Base-by-base conservation (phyloP, 2,797 vertebrate species). In the Hirundo rustica region DNA sequence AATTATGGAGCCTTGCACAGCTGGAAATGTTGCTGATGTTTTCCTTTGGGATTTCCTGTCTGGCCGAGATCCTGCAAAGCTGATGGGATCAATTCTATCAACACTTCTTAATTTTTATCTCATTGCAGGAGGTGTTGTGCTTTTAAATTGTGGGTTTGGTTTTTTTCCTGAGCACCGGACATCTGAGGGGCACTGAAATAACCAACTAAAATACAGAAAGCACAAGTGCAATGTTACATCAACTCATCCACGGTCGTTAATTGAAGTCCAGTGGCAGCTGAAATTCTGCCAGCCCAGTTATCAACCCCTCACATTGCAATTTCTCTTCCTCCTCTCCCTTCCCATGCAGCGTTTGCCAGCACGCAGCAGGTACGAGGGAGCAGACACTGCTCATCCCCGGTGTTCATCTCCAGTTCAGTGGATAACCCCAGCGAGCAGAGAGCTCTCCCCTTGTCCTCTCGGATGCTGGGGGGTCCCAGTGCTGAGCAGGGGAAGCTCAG, bases 351-450 rank as follows among this genome's bases (percentile, higher is more conserved):
- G 20, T 32, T 71, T 64, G 62, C 36, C 55, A 42, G 80, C 19
- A 20, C 27, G 19, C 58, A 32, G 85, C 74, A 53, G 62, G 64
- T 29, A 20, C 9, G 29, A 78, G 62, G 6, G 64, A 58, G 44
- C 32, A 58, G 58, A 5, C 48, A 1, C 12, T 20, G 77, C 48
- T 17, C 38, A 9, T 13, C 18, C 36, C 8, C 44, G 12, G 53
- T 0, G 25, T 3, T 9, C 47, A 5, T 26, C 32, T 16, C 27
- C 32, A 16, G 22, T 5, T 68, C 34, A 50, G 12, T 3, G 36
- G 48, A 14, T 4, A 20, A 81, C 5, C 53, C 36, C 57, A 38
- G 55, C 3, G 16, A 34, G 13, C 50, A 50, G 34, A 36, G 27
- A 61, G 34, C 20, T 27, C 34, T 48, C 19, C 48, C 51, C 29